Conservation (phyloP, 2,888 invertebrate genomes). For the Nebria salina region DNA sequence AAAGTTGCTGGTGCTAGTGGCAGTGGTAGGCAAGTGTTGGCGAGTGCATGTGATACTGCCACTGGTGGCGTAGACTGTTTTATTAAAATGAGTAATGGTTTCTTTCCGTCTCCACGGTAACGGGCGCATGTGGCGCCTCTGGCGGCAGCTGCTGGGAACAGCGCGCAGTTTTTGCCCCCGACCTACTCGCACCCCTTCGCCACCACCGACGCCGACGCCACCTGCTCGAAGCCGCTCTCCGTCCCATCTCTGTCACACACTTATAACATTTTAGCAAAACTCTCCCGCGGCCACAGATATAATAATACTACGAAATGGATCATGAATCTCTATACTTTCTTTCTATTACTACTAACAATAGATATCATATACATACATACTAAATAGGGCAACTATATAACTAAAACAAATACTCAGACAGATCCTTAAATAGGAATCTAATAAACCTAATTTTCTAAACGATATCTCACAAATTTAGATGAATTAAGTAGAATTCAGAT, state of each 20-base stretch:
- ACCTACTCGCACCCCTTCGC: slow-evolving; percentile 47
- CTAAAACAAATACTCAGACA: too few species aligned
- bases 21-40: background rate
- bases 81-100: slow-evolving; percentile 61
- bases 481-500: too few species aligned
- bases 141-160: slow-evolving; percentile 60
- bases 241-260: slow-evolving; percentile 53
- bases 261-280: background rate
- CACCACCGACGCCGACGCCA: slow-evolving; percentile 51
- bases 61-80: slow-evolving; percentile 50
- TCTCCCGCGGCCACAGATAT: slow-evolving; percentile 18
- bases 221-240: slow-evolving; percentile 46
- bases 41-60: slow-evolving; percentile 2
- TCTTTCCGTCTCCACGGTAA: slow-evolving; percentile 55
- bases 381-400: too few species aligned
- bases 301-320: background rate
- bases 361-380: too few species aligned
- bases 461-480: too few species aligned
- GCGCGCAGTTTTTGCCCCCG: slow-evolving; percentile 56
- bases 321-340: background rate
- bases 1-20: background rate
- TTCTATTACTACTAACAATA: background rate
- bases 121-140: slow-evolving; percentile 55
- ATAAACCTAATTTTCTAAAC: too few species aligned
- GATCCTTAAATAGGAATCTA: too few species aligned